Evolutionary conservation across 2,888 invertebrate genomes (phyloP).

Genomic region (Rhogogaster chlorosoma): DNA sequence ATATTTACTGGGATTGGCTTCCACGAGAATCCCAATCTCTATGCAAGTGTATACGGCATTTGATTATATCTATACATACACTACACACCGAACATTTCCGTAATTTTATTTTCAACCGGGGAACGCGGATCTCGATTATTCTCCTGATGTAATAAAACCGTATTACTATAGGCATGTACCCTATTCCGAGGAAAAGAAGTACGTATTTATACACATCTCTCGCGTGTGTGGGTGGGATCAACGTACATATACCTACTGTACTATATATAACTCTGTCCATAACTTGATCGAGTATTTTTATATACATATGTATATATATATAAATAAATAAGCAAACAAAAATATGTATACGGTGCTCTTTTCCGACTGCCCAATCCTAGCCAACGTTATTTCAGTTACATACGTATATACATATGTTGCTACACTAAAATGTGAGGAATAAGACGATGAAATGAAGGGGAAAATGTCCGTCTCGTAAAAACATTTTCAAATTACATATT

Average conservation of each 20-base stretch:
- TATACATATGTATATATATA: neutral
- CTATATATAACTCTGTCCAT: neutral
- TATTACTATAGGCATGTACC: slow-evolving; percentile 8
- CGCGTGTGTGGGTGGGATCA: neutral
- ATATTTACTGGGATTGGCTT: neutral
- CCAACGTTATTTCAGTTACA: neutral
- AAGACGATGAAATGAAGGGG: neutral
- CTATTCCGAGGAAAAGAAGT: neutral
- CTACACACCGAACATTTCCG: neutral
- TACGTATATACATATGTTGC: neutral
- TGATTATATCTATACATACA: neutral
- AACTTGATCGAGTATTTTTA: neutral
- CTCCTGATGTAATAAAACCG: slow-evolving; percentile 7
- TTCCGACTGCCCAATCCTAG: neutral
- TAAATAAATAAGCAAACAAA: neutral
- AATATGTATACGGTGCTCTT: neutral
- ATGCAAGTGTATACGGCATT: neutral
- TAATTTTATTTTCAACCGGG: slow-evolving; percentile 1
- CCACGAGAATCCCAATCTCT: neutral
- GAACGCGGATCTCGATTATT: neutral
- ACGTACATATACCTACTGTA: neutral
- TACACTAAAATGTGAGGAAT: neutral
- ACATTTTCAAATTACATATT: neutral
- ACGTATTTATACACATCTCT: neutral
- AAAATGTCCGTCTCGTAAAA: neutral